Conservation (phyloP, 2,113 vertebrate genomes). For the Spermophilus dauricus region DNA sequence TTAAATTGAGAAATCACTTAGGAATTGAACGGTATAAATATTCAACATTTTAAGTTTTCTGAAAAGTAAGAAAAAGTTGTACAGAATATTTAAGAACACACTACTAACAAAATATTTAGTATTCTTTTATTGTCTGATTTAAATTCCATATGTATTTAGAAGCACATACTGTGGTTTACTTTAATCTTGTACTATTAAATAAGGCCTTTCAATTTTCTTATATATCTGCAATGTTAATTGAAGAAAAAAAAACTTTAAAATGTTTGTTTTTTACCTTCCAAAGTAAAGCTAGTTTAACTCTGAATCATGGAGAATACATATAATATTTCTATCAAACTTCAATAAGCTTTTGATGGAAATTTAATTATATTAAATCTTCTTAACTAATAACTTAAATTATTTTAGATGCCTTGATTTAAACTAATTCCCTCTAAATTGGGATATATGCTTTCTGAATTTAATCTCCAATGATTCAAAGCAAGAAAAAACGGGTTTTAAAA, state of each 20-base stretch:
- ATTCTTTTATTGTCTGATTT: background rate
- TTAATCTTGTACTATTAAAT: background rate
- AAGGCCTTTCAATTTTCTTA: background rate
- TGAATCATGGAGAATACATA: background rate
- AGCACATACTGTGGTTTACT: background rate
- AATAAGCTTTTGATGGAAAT: conserved; percentile 26
- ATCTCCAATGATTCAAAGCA: conserved; percentile 18
- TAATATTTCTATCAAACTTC: background rate
- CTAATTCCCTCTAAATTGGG: background rate
- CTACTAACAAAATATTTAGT: background rate
- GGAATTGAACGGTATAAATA: background rate
- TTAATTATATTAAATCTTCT: conserved; percentile 16
- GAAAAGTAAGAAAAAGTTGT: background rate
- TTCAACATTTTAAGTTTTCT: background rate
- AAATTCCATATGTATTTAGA: background rate
- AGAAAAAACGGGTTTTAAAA: background rate
- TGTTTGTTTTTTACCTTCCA: background rate
- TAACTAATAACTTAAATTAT: conserved; percentile 40
- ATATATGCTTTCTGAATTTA: conserved; percentile 45
- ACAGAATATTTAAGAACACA: background rate
- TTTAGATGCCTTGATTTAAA: conserved; percentile 34
- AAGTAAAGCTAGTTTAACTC: background rate
- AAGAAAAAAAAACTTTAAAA: background rate
- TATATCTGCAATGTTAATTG: background rate
- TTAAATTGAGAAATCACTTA: background rate